Conservation (phyloP, 1,140 invertebrate genomes). For the Caenorhabditis tropicalis region DNA sequence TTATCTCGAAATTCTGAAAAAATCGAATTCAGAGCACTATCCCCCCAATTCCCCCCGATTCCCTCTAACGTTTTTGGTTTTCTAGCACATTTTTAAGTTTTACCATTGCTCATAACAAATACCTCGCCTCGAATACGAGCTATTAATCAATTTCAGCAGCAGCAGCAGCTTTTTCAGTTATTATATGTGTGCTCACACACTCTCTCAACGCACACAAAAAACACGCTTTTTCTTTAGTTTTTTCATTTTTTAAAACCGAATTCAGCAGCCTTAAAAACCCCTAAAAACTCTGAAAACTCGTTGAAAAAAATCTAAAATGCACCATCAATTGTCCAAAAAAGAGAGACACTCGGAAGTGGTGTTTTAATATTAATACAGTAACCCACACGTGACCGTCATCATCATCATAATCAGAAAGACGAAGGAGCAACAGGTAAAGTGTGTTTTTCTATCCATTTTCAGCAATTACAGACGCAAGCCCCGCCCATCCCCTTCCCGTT, state of each 20-base stretch:
- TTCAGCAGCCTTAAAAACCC: neutral
- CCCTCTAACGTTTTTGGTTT: neutral
- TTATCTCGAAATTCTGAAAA: no score
- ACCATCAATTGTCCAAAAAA: neutral
- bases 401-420: no score
- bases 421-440: no score
- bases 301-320: neutral
- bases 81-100: neutral
- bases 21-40: constrained; percentile 35
- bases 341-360: no score
- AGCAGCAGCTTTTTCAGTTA: neutral
- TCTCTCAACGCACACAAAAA: no score
- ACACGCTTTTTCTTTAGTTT: neutral
- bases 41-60: neutral
- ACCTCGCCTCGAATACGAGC: no score
- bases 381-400: no score
- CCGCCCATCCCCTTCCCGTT: no score
- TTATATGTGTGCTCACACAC: neutral
- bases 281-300: neutral
- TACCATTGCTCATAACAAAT: neutral
- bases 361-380: no score
- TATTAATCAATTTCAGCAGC: constrained; percentile 29
- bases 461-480: no score
- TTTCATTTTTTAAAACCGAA: neutral
- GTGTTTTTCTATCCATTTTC: no score